Percentiles rank a stretch among this genome's conserved stretches.
Conservation (phyloP, 2,888 invertebrate species). For the Synanthedon myopaeformis region DNA sequence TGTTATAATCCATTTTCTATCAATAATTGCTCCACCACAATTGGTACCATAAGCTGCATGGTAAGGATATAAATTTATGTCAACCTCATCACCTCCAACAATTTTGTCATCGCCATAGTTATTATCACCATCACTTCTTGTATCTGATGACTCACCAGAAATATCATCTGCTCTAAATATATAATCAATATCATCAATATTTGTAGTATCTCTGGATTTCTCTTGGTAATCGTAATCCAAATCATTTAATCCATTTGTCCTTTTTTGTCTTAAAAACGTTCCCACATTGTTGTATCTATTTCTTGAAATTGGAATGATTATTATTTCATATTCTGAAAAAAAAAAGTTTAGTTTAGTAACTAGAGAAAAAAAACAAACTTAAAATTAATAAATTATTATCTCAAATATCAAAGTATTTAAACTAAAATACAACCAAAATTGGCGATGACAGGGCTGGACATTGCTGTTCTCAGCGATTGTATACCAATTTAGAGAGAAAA, state of each 20-base stretch:
- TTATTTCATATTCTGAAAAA: not conserved
- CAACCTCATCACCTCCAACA: constrained; percentile 51
- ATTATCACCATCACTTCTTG: not conserved
- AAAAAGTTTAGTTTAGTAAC: not conserved
- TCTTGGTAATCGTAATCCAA: not conserved
- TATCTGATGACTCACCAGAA: not conserved
- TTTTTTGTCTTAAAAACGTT: not conserved
- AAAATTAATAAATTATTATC: no score
- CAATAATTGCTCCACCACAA: constrained; percentile 58
- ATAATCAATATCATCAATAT: not conserved
- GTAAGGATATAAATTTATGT: constrained; percentile 56
- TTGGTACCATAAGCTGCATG: constrained; percentile 54
- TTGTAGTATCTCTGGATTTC: not conserved
- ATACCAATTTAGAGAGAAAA: no score
- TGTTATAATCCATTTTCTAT: constrained; percentile 47
- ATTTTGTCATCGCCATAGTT: constrained; percentile 44
- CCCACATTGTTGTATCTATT: not conserved
- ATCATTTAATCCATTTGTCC: not conserved
- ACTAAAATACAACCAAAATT: no score
- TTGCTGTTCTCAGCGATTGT: no score
- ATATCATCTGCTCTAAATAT: not conserved
- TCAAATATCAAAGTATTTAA: no score
- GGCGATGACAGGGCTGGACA: no score
- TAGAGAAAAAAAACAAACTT: not conserved
- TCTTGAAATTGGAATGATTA: not conserved